A percentile compares a stretch with the other conserved stretches of the same genome.
phyloP scores from a whole-genome alignment of 1,140 invertebrate genomes.

The Physella acuta region DNA sequence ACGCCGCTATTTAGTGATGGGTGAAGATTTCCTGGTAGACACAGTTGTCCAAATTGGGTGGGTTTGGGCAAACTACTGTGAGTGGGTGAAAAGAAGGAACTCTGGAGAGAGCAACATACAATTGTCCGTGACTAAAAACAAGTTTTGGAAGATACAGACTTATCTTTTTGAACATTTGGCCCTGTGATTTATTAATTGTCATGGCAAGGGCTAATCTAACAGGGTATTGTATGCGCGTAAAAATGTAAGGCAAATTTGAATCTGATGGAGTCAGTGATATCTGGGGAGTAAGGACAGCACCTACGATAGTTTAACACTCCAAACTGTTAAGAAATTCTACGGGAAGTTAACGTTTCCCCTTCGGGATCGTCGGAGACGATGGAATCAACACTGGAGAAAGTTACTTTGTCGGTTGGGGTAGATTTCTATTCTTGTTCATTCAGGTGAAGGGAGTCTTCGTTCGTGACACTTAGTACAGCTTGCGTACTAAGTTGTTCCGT shows the following conservation, averaged over 20 bases:
- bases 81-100: neutral
- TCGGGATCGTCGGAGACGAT: too few species aligned
- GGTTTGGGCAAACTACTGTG: neutral
- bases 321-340: too few species aligned
- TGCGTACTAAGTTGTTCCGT: too few species aligned
- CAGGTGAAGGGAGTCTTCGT: too few species aligned
- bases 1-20: neutral
- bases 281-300: neutral
- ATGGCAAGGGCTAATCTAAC: neutral
- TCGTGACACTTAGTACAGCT: too few species aligned
- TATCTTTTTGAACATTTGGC: neutral
- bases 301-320: neutral
- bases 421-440: too few species aligned
- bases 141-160: neutral
- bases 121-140: neutral
- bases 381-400: neutral
- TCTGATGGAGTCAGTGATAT: neutral
- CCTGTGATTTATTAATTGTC: neutral
- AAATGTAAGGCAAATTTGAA: neutral
- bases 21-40: neutral
- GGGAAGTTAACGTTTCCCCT: too few species aligned
- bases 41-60: neutral
- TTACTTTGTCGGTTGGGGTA: too few species aligned
- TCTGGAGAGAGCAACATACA: conserved; percentile 1
- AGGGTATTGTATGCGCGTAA: neutral